Evolutionary conservation across 2,888 invertebrate species (phyloP).

Genomic region (Agrochola lychnidis): DNA sequence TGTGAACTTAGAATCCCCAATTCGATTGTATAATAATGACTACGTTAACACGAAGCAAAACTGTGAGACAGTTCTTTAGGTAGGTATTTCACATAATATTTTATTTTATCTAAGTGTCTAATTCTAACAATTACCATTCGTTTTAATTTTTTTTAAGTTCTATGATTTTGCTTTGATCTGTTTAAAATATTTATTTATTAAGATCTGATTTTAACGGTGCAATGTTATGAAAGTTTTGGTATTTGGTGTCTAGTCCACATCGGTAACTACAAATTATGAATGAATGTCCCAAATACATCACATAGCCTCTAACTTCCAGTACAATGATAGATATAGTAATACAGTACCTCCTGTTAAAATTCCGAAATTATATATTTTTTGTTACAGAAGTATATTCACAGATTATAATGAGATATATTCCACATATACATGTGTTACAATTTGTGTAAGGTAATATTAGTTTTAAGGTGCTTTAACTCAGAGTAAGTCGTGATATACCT

Average conservation of each 20-base stretch:
- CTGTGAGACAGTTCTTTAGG: slow-evolving; percentile 87
- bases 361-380: slow-evolving; percentile 85
- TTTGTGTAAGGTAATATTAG: slow-evolving; percentile 77
- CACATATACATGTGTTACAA: slow-evolving; percentile 79
- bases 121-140: slow-evolving; percentile 86
- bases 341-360: slow-evolving; percentile 87
- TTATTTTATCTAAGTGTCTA: slow-evolving; percentile 85
- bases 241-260: slow-evolving; percentile 70
- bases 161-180: slow-evolving; percentile 90
- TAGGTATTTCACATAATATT: slow-evolving; percentile 85
- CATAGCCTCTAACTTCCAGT: slow-evolving; percentile 81
- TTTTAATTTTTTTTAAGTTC: slow-evolving; percentile 84
- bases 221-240: slow-evolving; percentile 69
- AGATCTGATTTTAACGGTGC: slow-evolving; percentile 87
- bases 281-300: slow-evolving; percentile 74
- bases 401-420: slow-evolving; percentile 80
- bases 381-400: slow-evolving; percentile 83
- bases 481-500: slow-evolving; percentile 85
- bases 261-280: slow-evolving; percentile 67
- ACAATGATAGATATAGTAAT: slow-evolving; percentile 77
- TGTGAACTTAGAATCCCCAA: slow-evolving; percentile 83
- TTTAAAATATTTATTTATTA: slow-evolving; percentile 80
- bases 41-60: slow-evolving; percentile 76
- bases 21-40: slow-evolving; percentile 71
- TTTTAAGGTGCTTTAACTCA: slow-evolving; percentile 88